These are phyloP conservation scores for Plagodis dolabraria DNA, from an alignment of 2,888 invertebrate genomes.

Conservation along the genomic window DNA sequence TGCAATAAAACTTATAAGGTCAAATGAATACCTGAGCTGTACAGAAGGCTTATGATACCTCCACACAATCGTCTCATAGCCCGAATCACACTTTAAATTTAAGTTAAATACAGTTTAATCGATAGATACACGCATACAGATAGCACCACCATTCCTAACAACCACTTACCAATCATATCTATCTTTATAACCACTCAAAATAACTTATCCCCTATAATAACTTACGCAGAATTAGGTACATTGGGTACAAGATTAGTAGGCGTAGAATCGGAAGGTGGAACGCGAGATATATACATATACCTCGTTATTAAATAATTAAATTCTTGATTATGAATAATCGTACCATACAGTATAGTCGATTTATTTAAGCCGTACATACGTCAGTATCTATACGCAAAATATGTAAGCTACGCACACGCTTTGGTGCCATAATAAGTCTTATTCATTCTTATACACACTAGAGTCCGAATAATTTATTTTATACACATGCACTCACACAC, in stretches of 20 bases:
- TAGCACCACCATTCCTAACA: slow-evolving; percentile 78
- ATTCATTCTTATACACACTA: slow-evolving; percentile 15
- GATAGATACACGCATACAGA: slow-evolving; percentile 62
- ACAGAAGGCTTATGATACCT: no score
- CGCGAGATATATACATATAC: slow-evolving; percentile 18
- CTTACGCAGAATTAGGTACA: slow-evolving; percentile 36
- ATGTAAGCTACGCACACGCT: slow-evolving; percentile 18
- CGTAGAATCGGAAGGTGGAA: slow-evolving; percentile 28
- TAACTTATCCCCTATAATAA: slow-evolving; percentile 37
- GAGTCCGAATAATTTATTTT: slow-evolving; percentile 11
- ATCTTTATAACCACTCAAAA: slow-evolving; percentile 37
- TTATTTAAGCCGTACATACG: slow-evolving; percentile 8
- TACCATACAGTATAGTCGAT: slow-evolving; percentile 6
- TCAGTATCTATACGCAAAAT: slow-evolving; percentile 16
- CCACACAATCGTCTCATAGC: slow-evolving; percentile 30
- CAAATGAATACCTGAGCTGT: no score
- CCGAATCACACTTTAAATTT: slow-evolving; percentile 39
- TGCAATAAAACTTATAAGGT: no score
- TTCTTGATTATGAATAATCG: slow-evolving; percentile 6
- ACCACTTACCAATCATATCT: slow-evolving; percentile 52
- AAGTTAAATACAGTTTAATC: slow-evolving; percentile 32
- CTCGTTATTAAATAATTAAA: slow-evolving; percentile 3
- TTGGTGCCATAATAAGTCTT: slow-evolving; percentile 18
- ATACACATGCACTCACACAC: slow-evolving; percentile 17
- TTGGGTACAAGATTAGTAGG: slow-evolving; percentile 32